Conservation (phyloP, 2,113 vertebrate species). For the Rana temporaria region DNA sequence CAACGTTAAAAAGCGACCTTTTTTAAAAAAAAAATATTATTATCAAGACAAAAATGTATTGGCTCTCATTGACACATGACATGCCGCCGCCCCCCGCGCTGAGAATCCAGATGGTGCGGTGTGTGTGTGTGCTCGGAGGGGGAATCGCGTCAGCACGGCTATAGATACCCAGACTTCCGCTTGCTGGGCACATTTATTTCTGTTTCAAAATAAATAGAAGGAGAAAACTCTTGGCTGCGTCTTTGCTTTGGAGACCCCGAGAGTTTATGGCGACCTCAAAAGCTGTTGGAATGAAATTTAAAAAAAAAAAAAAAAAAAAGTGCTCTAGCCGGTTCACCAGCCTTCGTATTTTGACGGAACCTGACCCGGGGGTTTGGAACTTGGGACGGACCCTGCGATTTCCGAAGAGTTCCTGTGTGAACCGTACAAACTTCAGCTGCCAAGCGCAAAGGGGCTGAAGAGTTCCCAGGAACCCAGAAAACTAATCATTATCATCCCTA, state of each 20-base stretch:
- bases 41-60: too few relatives aligned
- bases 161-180: conserved; percentile 3
- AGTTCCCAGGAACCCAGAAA: conserved; percentile 23
- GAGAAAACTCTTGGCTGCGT: conserved; percentile 5
- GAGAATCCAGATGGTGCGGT: conserved; percentile 19
- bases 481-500: too few relatives aligned
- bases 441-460: background rate
- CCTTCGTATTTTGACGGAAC: background rate
- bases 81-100: background rate
- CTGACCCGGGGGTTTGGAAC: background rate
- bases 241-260: conserved; percentile 27
- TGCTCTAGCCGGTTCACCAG: conserved; percentile 10
- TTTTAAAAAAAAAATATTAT: too few relatives aligned
- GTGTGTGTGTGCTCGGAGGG: background rate
- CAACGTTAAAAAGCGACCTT: too few relatives aligned
- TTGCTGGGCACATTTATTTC: conserved; percentile 21
- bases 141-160: background rate
- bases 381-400: background rate
- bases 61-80: background rate
- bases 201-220: conserved; percentile 13
- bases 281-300: background rate
- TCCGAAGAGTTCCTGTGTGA: conserved; percentile 22
- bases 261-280: background rate
- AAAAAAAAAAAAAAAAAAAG: background rate
- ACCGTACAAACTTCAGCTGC: background rate